phyloP scores from a whole-genome alignment of 1,140 invertebrate species.

The Listronotus oregonensis region DNA sequence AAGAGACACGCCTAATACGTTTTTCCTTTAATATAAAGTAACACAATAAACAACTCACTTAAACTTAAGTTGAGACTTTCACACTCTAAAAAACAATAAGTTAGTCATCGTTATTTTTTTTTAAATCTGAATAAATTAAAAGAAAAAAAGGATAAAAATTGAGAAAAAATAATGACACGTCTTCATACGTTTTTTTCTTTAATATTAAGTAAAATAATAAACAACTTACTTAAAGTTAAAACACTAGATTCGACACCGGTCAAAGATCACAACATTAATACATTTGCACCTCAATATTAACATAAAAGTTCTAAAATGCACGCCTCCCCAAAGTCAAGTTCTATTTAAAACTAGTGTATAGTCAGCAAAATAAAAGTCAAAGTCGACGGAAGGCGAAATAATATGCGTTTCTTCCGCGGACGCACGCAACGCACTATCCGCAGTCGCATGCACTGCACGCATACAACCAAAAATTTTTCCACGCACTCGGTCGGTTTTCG shows the following conservation, averaged over 20 bases:
- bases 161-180: not conserved
- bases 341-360: constrained; percentile 13
- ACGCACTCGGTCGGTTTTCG: constrained; percentile 49
- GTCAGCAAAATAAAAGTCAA: constrained; percentile 31
- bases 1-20: no score
- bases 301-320: not conserved
- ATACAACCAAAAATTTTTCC: constrained; percentile 35
- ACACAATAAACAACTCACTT: no score
- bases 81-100: no score
- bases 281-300: constrained; percentile 17
- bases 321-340: not conserved
- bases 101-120: no score
- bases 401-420: constrained; percentile 32
- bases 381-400: constrained; percentile 25
- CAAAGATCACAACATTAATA: constrained; percentile 21
- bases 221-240: constrained; percentile 12
- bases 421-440: constrained; percentile 27
- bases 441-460: constrained; percentile 35
- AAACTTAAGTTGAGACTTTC: no score
- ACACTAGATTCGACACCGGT: constrained; percentile 7
- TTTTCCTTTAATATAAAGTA: no score
- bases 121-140: no score
- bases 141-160: no score
- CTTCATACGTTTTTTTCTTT: not conserved
- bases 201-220: not conserved